Conservation (phyloP, 2,888 invertebrate species). For the Andrena dorsata region DNA sequence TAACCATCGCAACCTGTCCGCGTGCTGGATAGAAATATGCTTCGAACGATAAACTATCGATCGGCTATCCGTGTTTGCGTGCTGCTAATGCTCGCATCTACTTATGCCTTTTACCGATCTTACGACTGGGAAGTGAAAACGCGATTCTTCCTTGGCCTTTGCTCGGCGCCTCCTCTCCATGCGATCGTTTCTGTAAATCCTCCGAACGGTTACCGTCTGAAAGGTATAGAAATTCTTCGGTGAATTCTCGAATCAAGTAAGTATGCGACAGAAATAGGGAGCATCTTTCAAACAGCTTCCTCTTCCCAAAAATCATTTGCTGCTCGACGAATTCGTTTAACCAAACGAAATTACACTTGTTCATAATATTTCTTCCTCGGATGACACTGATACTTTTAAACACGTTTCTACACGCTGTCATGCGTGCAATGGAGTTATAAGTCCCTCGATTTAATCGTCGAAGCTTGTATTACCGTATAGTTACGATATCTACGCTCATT, state of each 20-base stretch:
- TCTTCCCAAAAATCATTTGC: too few species aligned
- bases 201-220: neutral
- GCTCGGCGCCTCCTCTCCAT: neutral
- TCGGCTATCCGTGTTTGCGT: constrained; percentile 15
- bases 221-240: neutral
- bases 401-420: too few species aligned
- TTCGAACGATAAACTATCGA: constrained; percentile 41
- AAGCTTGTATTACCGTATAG: neutral
- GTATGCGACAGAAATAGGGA: too few species aligned
- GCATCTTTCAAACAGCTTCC: too few species aligned
- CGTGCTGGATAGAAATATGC: constrained; percentile 36
- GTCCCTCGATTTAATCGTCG: neutral
- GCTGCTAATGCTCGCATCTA: constrained; percentile 21
- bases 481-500: constrained; percentile 29
- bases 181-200: neutral
- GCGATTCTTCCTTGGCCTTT: neutral
- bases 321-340: too few species aligned
- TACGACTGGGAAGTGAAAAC: constrained; percentile 7
- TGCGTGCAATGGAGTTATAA: too few species aligned
- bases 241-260: neutral
- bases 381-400: too few species aligned
- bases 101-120: constrained; percentile 15
- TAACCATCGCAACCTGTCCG: constrained; percentile 26
- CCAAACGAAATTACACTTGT: too few species aligned
- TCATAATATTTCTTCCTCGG: too few species aligned